Base-by-base conservation (phyloP, 2,113 vertebrate genomes). In the Tamias sibiricus region DNA sequence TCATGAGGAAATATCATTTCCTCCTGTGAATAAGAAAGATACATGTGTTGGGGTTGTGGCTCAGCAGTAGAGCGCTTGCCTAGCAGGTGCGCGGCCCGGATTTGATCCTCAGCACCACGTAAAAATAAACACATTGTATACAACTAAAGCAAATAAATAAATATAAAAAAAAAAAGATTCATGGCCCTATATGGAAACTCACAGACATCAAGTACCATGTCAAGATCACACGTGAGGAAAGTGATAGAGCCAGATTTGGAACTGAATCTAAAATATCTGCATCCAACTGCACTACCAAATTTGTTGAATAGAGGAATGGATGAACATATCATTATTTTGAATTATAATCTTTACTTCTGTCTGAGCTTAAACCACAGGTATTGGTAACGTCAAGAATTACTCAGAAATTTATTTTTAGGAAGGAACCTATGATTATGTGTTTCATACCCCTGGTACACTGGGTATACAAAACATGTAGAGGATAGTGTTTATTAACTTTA, bases 381-480 rank as follows among this genome's bases (percentile, higher is more conserved):
- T 52, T 85, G 32, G 40, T 44, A 89, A 69, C 79, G 54, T 57
- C 49, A 90, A 86, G 80, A 92, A 81, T 92, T 24, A 30, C n/a
- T 76, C 49, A 95, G 69, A 94, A 87, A 40, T 83, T 90, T 57
- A 86, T 49, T 44, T 85, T 95, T 64, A 79, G 77, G 42, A 68
- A 95, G 28, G 42, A 82, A 2, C 13, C 14, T 82, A 42, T 40
- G 37, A 75, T 84, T 84, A 72, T 19, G 30, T 57, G 22, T n/a
- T 47, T 37, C 24, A 62, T 75, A 20, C 42, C 54, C 6, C 30
- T 54, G 20, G 40, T 68, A 79, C 79, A 59, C n/a, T 72, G 42
- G 6, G 14, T 57, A 22, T 85, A 71, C 9, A 88, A 75, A 80
- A 88, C 80, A 87, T 40, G 35, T 52, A 87, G 22, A 69, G 10